Evolutionary conservation across 2,797 vertebrate genomes (phyloP).

Genomic region (Sebastes alutus): DNA sequence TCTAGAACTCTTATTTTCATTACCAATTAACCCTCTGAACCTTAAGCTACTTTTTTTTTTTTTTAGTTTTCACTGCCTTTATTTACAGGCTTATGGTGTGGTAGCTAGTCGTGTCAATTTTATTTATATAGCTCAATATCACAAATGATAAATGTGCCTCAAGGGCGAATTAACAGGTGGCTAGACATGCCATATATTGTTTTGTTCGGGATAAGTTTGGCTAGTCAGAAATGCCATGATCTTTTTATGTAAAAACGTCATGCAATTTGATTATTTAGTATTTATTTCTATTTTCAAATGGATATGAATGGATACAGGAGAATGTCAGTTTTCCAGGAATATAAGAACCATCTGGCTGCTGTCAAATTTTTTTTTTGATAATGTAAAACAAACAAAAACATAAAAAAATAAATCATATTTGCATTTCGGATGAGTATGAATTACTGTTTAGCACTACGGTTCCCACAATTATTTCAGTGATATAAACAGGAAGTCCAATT

Average conservation of each 20-base stretch:
- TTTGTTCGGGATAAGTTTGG: too few species aligned
- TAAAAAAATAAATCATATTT: background rate
- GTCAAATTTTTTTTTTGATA: background rate
- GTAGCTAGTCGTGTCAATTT: background rate
- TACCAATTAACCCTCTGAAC: background rate
- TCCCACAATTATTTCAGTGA: background rate
- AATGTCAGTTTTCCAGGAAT: background rate
- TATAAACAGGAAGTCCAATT: background rate
- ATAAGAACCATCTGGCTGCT: background rate
- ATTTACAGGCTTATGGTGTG: background rate
- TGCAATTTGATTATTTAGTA: background rate
- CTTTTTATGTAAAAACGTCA: too few species aligned
- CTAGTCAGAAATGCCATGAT: too few species aligned
- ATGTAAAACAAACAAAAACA: background rate
- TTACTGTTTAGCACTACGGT: background rate
- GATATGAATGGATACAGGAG: background rate
- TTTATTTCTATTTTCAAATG: background rate
- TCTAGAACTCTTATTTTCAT: slow-evolving; percentile 4
- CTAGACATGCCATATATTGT: background rate
- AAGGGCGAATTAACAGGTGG: background rate
- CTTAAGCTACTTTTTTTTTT: background rate
- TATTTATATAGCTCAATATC: background rate
- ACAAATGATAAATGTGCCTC: background rate
- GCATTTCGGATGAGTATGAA: background rate
- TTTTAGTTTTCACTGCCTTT: background rate